Evolutionary conservation across 2,888 invertebrate species (phyloP).

Genomic region (Cephus nigrinus): DNA sequence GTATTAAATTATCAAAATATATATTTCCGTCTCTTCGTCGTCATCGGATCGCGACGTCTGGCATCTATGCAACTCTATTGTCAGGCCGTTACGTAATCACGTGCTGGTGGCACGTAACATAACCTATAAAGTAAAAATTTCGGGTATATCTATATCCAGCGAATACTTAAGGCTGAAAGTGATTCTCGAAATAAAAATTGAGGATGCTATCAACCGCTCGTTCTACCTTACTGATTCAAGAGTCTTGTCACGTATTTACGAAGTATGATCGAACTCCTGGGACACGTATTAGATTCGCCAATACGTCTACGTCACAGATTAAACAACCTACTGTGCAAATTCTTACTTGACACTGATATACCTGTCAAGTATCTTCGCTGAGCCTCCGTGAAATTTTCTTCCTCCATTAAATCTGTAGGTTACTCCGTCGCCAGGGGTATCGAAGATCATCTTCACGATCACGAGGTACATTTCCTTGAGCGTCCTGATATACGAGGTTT

Average conservation of each 20-base stretch:
- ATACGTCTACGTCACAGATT: background rate
- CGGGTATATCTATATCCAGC: background rate
- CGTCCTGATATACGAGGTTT: background rate
- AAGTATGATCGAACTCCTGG: background rate
- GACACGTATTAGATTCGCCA: background rate
- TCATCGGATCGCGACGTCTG: background rate
- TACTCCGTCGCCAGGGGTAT: background rate
- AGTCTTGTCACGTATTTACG: background rate
- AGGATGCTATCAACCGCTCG: background rate
- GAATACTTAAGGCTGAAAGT: background rate
- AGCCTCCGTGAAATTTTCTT: background rate
- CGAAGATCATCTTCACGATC: background rate
- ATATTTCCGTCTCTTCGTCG: background rate
- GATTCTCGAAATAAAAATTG: background rate
- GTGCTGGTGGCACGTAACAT: background rate
- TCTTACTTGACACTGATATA: background rate
- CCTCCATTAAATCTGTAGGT: background rate
- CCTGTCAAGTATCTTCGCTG: background rate
- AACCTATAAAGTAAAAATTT: background rate
- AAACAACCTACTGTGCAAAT: background rate
- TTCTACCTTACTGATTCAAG: background rate
- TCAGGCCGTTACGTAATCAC: background rate
- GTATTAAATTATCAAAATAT: background rate
- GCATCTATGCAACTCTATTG: background rate
- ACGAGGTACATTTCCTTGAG: background rate